Base-by-base conservation (phyloP, 1,140 invertebrate genomes). In the Oscheius sp. region DNA sequence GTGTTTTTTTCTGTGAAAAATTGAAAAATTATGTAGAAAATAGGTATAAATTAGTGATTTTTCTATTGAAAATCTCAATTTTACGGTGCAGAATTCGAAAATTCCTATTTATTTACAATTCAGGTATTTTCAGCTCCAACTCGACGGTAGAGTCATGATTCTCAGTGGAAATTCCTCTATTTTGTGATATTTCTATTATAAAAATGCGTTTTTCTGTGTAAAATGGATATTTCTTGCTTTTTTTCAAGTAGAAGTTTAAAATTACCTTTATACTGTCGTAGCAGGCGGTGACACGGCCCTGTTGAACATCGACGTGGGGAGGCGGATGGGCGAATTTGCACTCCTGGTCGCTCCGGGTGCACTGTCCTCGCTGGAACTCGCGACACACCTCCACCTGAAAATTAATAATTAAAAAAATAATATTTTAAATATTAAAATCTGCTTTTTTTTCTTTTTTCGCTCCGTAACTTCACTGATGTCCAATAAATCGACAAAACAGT, bases 231-330 rank as follows among this genome's bases (percentile, higher is more conserved):
- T 23, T 45, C 28, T 18, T 4, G 0, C 61, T 63, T 63, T 1
- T 63, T 7, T 15, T 34, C 32, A 18, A 15, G 55, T 0, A 59
- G 15, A 59, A 31, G 23, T 13, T 13, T 0, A 32, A 34, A 86
- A 90, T 89, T 89, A 99, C 97, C 94, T 99, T 99, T 87, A 99
- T 99, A 87, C 94, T 97, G 89, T 99, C 97, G 90, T 98, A 99
- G 89, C 97, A 99, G 79, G 97, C 96, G 77, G 95, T 98, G 82
- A 99, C 97, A 83, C 95, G 90, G 86, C 97, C 97, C 88, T 99
- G 99, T 89, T 98, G 95, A 80, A 99, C 94, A 88, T 99, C 97
- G 80, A 99, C 95, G 88, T 97, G 96, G 79, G 94, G 90, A 66
- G 95, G 94, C 52, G 97, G 97, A 90, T 99, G 97, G 76, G 96